phyloP scores from a whole-genome alignment of 2,888 invertebrate genomes.

The Neocrepidodera transversa region DNA sequence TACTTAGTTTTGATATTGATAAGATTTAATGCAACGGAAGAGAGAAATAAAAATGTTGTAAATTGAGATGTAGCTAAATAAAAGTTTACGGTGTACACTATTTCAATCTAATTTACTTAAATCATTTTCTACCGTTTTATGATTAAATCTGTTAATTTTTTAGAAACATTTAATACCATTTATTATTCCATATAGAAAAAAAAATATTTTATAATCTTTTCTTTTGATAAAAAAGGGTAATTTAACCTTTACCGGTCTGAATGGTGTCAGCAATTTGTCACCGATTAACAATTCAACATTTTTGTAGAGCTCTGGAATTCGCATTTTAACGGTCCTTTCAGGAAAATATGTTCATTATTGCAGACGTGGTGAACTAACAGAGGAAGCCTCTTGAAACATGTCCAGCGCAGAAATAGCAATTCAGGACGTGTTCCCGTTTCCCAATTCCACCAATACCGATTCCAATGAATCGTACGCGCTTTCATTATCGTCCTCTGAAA shows the following conservation, averaged over 20 bases:
- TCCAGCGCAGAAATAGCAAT: constrained; percentile 13
- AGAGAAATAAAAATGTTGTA: background rate
- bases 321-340: constrained; percentile 8
- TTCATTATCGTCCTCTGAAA: constrained; percentile 5
- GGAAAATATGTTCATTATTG: constrained; percentile 13
- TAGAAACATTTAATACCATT: too few species aligned
- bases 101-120: background rate
- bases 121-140: too few species aligned
- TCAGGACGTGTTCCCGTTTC: constrained; percentile 10
- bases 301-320: constrained; percentile 7
- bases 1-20: background rate
- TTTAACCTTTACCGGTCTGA: background rate
- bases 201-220: background rate
- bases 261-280: constrained; percentile 4
- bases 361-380: constrained; percentile 12
- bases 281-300: constrained; percentile 5
- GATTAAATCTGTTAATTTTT: too few species aligned
- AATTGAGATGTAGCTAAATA: background rate
- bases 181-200: too few species aligned
- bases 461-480: constrained; percentile 2
- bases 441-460: constrained; percentile 5
- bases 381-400: constrained; percentile 14
- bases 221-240: background rate
- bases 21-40: background rate
- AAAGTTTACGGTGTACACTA: background rate